Evolutionary conservation across 2,113 vertebrate species (phyloP).

Genomic region (Dipodomys spectabilis): DNA sequence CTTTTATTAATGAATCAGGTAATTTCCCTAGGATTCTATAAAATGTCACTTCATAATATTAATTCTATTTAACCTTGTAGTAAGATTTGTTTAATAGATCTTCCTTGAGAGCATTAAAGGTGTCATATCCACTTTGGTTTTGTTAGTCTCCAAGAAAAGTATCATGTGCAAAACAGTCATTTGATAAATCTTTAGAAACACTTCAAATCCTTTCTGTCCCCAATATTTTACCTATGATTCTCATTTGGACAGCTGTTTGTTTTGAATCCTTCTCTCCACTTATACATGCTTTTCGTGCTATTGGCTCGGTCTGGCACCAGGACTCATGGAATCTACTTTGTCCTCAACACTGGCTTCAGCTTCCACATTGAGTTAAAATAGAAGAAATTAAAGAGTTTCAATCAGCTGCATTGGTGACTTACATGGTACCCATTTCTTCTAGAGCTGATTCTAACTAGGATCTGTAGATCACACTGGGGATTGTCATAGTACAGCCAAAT

Average conservation of each 20-base stretch:
- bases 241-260: background rate
- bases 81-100: constrained; percentile 43
- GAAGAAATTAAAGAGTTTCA: background rate
- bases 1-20: background rate
- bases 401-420: background rate
- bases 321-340: background rate
- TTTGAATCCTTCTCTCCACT: constrained; percentile 6
- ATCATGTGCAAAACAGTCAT: background rate
- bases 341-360: background rate
- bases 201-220: background rate
- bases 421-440: background rate
- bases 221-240: background rate
- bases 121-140: background rate
- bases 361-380: background rate
- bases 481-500: background rate
- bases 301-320: background rate
- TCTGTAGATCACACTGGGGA: background rate
- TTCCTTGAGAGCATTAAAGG: background rate
- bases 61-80: background rate
- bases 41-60: background rate
- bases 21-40: background rate
- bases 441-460: constrained; percentile 13
- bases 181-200: background rate
- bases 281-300: background rate
- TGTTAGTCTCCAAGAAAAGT: background rate